Conservation (phyloP, 2,888 invertebrate species). For the Labia minor region DNA sequence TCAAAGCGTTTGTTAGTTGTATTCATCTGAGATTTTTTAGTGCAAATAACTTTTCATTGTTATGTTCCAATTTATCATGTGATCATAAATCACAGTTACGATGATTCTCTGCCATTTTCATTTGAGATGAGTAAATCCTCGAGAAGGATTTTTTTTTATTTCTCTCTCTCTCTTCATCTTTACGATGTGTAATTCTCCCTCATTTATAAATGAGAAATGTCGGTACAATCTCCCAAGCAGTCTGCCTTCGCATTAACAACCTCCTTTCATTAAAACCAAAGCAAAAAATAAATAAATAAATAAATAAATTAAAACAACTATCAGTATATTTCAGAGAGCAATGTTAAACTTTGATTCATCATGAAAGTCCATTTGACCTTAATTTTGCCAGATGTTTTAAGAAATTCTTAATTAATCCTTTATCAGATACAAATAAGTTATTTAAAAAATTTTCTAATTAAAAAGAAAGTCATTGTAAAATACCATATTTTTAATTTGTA, state of each 20-base stretch:
- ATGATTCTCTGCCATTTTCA: not conserved
- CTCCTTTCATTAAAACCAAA: not conserved
- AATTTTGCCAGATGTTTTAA: constrained; percentile 19
- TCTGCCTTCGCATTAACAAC: not conserved
- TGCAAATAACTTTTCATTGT: not conserved
- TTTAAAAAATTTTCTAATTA: too few species aligned
- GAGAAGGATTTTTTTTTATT: too few species aligned
- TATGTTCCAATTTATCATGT: too few species aligned
- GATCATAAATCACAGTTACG: not conserved
- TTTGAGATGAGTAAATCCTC: too few species aligned
- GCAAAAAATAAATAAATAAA: not conserved
- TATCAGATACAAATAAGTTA: too few species aligned
- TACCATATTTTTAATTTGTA: too few species aligned
- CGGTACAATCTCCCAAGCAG: not conserved
- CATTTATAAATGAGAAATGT: not conserved
- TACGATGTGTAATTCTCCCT: not conserved
- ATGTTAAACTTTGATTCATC: not conserved
- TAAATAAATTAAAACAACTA: not conserved
- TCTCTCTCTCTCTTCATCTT: not conserved
- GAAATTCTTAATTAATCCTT: too few species aligned
- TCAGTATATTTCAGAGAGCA: too few species aligned
- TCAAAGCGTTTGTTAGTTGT: not conserved
- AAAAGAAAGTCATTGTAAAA: too few species aligned
- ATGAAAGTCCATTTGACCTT: not conserved
- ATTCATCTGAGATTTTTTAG: not conserved